phyloP scores from a whole-genome alignment of 2,888 invertebrate species.

The Limnephilus rhombicus region DNA sequence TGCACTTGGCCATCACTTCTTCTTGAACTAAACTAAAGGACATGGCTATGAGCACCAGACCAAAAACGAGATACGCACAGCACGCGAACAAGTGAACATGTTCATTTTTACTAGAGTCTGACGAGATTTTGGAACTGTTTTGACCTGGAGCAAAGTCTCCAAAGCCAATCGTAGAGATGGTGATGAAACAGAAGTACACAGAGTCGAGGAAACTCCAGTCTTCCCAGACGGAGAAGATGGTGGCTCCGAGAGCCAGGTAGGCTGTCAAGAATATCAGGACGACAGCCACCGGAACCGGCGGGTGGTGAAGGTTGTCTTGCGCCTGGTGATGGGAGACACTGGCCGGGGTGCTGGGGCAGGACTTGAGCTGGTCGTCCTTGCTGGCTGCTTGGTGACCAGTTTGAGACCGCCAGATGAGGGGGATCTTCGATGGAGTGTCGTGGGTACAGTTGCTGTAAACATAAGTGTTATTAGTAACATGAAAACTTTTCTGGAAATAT shows the following conservation, averaged over 20 bases:
- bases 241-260: conserved; percentile 87
- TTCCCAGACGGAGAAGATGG: conserved; percentile 88
- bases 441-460: conserved; percentile 76
- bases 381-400: conserved; percentile 70
- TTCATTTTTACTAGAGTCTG: conserved; percentile 72
- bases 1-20: conserved; percentile 85
- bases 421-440: conserved; percentile 87
- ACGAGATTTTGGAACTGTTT: conserved; percentile 74
- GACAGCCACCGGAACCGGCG: conserved; percentile 73
- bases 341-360: conserved; percentile 71
- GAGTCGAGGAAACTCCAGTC: conserved; percentile 90
- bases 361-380: conserved; percentile 59
- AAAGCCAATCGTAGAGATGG: conserved; percentile 89
- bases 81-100: conserved; percentile 88
- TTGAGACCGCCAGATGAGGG: conserved; percentile 81
- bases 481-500: neutral
- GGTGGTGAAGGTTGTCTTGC: conserved; percentile 72
- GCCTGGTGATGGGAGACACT: conserved; percentile 72
- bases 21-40: conserved; percentile 91
- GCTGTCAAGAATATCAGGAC: conserved; percentile 84
- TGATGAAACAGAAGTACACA: conserved; percentile 91
- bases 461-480: neutral
- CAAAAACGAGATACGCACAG: conserved; percentile 87
- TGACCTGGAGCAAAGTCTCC: conserved; percentile 85
- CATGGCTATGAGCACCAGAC: conserved; percentile 90